Evolutionary conservation across 1,140 invertebrate species (phyloP).

Genomic region (Dendroctonus valens): DNA sequence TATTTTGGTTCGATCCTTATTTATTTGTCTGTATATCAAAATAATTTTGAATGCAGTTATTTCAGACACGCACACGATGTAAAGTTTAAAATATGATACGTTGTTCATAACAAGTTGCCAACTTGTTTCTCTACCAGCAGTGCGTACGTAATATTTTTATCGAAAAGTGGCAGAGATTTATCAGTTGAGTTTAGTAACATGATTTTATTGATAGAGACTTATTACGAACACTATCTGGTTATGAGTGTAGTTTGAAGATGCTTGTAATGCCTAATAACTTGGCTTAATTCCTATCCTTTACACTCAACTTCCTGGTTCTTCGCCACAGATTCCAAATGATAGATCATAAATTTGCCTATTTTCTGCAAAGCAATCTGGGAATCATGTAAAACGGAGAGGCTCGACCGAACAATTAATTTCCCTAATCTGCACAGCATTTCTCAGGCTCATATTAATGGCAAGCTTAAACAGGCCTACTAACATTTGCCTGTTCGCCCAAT

Average conservation of each 20-base stretch:
- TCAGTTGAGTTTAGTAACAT: neutral
- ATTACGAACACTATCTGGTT: neutral
- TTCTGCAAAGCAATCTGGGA: conserved; percentile 19
- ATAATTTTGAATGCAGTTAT: conserved; percentile 22
- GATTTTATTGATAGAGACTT: neutral
- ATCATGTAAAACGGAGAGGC: conserved; percentile 24
- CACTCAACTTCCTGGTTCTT: conserved; percentile 10
- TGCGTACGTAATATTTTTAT: conserved; percentile 4
- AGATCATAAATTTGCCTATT: conserved; percentile 24
- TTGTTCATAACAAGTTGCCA: conserved; percentile 6
- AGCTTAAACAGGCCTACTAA: too few relatives aligned
- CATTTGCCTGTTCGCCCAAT: too few relatives aligned
- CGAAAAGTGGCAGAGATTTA: neutral
- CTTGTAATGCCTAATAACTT: neutral
- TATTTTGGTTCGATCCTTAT: conserved; percentile 12
- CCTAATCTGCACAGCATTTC: conserved; percentile 19
- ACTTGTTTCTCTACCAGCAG: conserved; percentile 9
- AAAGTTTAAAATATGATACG: conserved; percentile 14
- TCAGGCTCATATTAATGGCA: conserved; percentile 15
- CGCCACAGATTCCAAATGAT: conserved; percentile 6
- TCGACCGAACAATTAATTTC: conserved; percentile 23
- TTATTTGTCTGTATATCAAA: conserved; percentile 18
- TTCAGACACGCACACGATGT: conserved; percentile 19
- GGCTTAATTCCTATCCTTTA: neutral
- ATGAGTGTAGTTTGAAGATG: neutral